Evolutionary conservation across 2,888 invertebrate genomes (phyloP).

Genomic region (Cheilosia vulpina): DNA sequence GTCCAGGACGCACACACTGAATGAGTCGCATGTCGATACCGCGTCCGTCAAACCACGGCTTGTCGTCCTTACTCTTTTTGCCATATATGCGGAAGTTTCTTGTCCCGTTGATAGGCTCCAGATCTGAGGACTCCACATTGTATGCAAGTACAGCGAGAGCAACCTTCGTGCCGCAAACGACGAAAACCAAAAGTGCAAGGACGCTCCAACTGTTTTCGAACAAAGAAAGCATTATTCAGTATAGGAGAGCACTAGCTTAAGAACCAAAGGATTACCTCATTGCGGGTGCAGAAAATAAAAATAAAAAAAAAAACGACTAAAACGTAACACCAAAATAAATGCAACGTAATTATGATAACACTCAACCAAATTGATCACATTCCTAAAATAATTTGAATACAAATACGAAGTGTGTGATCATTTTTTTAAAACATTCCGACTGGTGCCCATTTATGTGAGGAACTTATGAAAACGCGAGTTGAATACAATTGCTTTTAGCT

Average conservation of each 20-base stretch:
- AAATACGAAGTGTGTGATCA: conserved; percentile 52
- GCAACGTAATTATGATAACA: conserved; percentile 26
- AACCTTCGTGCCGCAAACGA: background rate
- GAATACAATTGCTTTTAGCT: conserved; percentile 41
- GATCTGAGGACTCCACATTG: conserved; percentile 77
- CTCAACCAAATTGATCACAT: conserved; percentile 50
- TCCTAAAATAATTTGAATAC: conserved; percentile 62
- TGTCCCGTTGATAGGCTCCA: conserved; percentile 86
- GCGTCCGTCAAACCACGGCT: conserved; percentile 86
- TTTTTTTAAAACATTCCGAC: conserved; percentile 44
- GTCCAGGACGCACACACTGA: conserved; percentile 89
- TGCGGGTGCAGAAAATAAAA: conserved; percentile 19
- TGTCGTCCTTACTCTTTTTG: conserved; percentile 85
- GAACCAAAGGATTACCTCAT: conserved; percentile 61
- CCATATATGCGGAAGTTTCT: conserved; percentile 85
- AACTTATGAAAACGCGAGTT: conserved; percentile 59
- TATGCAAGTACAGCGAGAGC: conserved; percentile 28
- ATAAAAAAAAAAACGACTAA: background rate
- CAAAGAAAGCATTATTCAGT: conserved; percentile 8
- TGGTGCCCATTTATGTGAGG: conserved; percentile 45
- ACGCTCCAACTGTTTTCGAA: conserved; percentile 11
- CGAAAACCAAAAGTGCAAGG: conserved; percentile 15
- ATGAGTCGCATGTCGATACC: conserved; percentile 86
- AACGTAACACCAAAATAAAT: conserved; percentile 20
- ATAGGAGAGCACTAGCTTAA: background rate